phyloP scores from a whole-genome alignment of 2,113 vertebrate species.

The Nycticebus coucang region DNA sequence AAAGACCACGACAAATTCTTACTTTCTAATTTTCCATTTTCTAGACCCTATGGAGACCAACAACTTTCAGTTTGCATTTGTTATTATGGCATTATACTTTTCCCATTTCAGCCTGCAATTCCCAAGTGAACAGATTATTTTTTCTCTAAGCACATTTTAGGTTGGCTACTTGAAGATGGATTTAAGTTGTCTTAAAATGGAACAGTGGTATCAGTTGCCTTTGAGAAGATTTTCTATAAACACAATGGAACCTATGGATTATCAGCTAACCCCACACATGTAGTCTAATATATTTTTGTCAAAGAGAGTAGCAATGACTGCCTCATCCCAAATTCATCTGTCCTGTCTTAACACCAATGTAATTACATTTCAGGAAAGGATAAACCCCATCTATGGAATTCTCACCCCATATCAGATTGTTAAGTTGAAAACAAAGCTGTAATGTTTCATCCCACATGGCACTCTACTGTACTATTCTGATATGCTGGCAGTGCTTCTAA shows the following conservation, averaged over 20 bases:
- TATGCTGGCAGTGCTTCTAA: not conserved
- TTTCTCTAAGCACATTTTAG: not conserved
- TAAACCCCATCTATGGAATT: not conserved
- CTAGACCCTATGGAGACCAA: not conserved
- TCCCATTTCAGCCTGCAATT: not conserved
- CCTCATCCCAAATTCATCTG: not conserved
- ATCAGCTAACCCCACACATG: not conserved
- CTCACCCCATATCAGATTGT: not conserved
- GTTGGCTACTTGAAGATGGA: not conserved
- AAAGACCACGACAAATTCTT: not conserved
- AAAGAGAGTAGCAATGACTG: not conserved
- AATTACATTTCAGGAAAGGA: slow-evolving; percentile 10
- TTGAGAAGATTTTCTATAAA: not conserved
- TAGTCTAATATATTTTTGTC: not conserved
- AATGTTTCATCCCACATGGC: not conserved
- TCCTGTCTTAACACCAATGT: not conserved
- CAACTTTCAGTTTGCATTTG: not conserved
- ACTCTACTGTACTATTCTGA: not conserved
- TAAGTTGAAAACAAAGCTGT: slow-evolving; percentile 12
- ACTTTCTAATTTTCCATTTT: slow-evolving; percentile 20
- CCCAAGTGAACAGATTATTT: slow-evolving; percentile 4
- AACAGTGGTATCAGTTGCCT: not conserved
- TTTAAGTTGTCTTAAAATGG: not conserved
- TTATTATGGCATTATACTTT: not conserved
- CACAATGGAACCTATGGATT: not conserved